Percentiles rank a stretch among this genome's conserved stretches.
These are phyloP conservation scores for Megalops cyprinoides DNA, from an alignment of 2,797 vertebrate species.

Conservation along the genomic window DNA sequence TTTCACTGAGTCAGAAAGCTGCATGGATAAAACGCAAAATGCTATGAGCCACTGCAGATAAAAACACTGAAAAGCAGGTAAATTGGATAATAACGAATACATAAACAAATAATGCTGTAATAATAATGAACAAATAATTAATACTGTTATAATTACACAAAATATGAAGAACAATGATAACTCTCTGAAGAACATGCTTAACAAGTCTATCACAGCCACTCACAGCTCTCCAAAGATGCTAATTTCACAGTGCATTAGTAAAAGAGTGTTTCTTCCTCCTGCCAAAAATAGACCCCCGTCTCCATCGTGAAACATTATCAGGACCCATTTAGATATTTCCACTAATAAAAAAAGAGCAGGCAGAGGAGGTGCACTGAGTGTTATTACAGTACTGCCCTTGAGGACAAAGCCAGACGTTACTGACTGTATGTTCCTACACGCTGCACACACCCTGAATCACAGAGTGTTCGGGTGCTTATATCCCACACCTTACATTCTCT, in stretches of 20 bases:
- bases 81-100: too few relatives aligned
- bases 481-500: neutral
- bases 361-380: neutral
- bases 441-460: neutral
- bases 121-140: neutral
- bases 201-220: neutral
- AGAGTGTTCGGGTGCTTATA: neutral
- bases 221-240: neutral
- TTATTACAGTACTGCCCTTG: neutral
- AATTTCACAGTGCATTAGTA: neutral
- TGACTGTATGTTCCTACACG: neutral
- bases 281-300: neutral
- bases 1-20: too few relatives aligned
- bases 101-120: too few relatives aligned
- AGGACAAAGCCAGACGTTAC: neutral
- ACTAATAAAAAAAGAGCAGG: neutral
- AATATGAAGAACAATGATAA: too few relatives aligned
- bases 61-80: too few relatives aligned
- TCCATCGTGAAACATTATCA: constrained; percentile 8
- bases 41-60: too few relatives aligned
- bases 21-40: too few relatives aligned
- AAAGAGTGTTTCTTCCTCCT: neutral
- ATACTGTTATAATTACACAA: neutral
- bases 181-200: neutral
- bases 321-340: neutral